phyloP scores from a whole-genome alignment of 1,140 invertebrate species.

The Cydia splendana region DNA sequence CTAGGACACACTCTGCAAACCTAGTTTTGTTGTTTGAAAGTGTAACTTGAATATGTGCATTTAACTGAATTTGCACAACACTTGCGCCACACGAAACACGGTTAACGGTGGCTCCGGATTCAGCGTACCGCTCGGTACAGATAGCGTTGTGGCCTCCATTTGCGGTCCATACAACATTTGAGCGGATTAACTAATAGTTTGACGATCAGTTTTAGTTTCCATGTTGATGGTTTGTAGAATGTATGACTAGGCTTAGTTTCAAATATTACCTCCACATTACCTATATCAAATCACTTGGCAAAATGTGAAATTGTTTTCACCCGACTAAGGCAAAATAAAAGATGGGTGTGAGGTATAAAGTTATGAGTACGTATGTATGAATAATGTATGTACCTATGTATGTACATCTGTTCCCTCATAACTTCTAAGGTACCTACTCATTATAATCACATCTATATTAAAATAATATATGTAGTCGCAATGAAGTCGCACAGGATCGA shows the following conservation, averaged over 20 bases:
- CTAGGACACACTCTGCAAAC: neutral
- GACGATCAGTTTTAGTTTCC: neutral
- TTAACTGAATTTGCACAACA: conserved; percentile 9
- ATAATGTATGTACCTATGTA: too few species aligned
- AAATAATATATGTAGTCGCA: too few species aligned
- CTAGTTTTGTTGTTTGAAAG: conserved; percentile 11
- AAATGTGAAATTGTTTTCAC: too few species aligned
- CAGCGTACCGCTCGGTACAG: neutral
- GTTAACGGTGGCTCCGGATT: neutral
- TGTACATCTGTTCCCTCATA: too few species aligned
- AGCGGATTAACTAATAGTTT: conserved; percentile 8
- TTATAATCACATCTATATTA: too few species aligned
- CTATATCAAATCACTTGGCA: too few species aligned
- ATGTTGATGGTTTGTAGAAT: neutral
- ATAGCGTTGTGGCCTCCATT: conserved; percentile 22
- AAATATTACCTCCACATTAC: too few species aligned
- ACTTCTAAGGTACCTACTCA: too few species aligned
- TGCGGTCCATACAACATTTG: conserved; percentile 8
- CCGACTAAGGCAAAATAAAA: too few species aligned
- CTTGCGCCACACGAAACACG: conserved; percentile 7
- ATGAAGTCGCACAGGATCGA: too few species aligned
- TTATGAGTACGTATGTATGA: too few species aligned
- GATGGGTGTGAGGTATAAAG: too few species aligned
- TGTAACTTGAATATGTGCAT: neutral
- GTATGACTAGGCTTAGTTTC: neutral